Evolutionary conservation across 2,888 invertebrate species (phyloP).

Genomic region (Allygus modestus): DNA sequence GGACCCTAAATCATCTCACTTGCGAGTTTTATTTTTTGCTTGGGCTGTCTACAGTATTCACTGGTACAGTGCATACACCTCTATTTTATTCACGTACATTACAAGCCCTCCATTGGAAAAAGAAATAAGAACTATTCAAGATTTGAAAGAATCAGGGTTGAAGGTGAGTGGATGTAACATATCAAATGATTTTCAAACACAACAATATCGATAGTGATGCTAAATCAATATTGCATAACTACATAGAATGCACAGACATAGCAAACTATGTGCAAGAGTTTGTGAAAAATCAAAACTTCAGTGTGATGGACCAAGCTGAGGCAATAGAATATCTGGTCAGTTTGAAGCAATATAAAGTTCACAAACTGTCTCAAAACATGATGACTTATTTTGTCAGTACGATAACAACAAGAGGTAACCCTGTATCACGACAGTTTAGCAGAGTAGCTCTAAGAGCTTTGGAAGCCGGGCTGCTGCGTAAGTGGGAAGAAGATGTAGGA

Average conservation of each 20-base stretch:
- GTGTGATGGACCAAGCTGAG: slow-evolving; percentile 39
- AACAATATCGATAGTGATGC: background rate
- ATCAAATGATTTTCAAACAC: background rate
- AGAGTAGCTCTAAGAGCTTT: background rate
- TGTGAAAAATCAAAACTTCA: slow-evolving; percentile 26
- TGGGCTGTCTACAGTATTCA: slow-evolving; percentile 41
- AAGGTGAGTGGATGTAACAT: background rate
- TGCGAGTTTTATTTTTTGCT: slow-evolving; percentile 7
- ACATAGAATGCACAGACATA: background rate
- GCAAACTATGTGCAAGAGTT: background rate
- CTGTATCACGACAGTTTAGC: background rate
- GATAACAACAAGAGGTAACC: slow-evolving; percentile 29
- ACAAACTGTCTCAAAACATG: background rate
- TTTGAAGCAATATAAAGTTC: slow-evolving; percentile 11
- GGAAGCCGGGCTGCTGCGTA: slow-evolving; percentile 1
- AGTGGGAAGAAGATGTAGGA: slow-evolving; percentile 36
- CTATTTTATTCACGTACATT: slow-evolving; percentile 7
- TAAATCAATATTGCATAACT: slow-evolving; percentile 12
- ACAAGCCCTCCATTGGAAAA: slow-evolving; percentile 32
- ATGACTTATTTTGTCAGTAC: slow-evolving; percentile 32
- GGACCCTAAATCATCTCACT: background rate
- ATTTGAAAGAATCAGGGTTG: slow-evolving; percentile 34
- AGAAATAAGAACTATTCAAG: slow-evolving; percentile 37
- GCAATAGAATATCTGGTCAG: slow-evolving; percentile 16
- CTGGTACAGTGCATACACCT: slow-evolving; percentile 33